Base-by-base conservation (phyloP, 2,888 invertebrate genomes). In the Tetragnatha montana region DNA sequence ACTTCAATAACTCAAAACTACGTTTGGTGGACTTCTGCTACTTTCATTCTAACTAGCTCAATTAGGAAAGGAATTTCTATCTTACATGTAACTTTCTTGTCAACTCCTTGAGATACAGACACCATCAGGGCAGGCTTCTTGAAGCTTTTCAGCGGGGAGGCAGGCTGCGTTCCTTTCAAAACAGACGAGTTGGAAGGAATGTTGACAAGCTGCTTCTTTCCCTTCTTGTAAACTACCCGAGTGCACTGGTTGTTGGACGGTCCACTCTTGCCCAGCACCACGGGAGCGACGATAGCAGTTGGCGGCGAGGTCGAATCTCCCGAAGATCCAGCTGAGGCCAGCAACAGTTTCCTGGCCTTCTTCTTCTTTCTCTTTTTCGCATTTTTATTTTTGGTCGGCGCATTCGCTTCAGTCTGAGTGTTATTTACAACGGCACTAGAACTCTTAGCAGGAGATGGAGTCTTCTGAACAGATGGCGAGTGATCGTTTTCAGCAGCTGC, bases 271-370 rank as follows among this genome's bases (percentile, higher is more conserved):
- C 22, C 81, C 8, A 19, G 10, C 49, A 73, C 21, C 14, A 82
- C 82, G n/a, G 82, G 74, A 22, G 71, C 60, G 8, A 74, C 74
- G 10, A 82, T 22, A 8, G 74, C 82, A 50, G 60, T 74, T 60
- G 60, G 60, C 17, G 74, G 51, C n/a, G 35, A 35, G 17, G 12
- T n/a, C n/a, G n/a, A n/a, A 50, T 10, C 21, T 76, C 1, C 19
- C 50, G n/a, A n/a, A 50, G 19, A 50, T 17, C n/a, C n/a, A 7
- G n/a, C 50, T n/a, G n/a, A 10, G 6, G 76, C 17, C 8, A 19
- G 6, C 49, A 35, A 76, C 12, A 8, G 49, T 71, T 14, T n/a
- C n/a, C 4, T 68, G 12, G 12, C n/a, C 6, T 14, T 17, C 14
- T 2, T n/a, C 12, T 68, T 68, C n/a, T 4, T 68, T 1, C n/a